Percentiles rank a stretch among this genome's conserved stretches.
Evolutionary conservation across 2,797 vertebrate species (phyloP).

Genomic region (Nannoperca australis): DNA sequence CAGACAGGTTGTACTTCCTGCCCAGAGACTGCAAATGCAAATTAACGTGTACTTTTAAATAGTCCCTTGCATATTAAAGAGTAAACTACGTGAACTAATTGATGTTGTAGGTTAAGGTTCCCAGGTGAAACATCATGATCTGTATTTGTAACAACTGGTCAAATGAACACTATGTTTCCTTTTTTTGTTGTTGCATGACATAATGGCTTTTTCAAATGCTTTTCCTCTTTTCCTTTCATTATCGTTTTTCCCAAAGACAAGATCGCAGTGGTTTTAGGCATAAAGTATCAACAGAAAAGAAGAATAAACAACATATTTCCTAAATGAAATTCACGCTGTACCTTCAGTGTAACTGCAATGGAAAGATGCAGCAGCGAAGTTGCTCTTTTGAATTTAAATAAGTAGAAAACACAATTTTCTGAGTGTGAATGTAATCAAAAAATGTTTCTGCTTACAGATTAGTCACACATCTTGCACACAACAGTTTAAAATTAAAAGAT

Average conservation of each 20-base stretch:
- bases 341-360: neutral
- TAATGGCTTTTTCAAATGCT: neutral
- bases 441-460: neutral
- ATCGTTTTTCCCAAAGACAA: neutral
- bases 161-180: neutral
- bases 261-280: neutral
- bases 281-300: neutral
- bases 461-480: neutral
- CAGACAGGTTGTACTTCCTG: neutral
- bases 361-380: neutral
- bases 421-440: neutral
- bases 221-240: neutral
- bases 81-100: constrained; percentile 4
- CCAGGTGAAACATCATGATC: neutral
- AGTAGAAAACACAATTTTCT: neutral
- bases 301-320: neutral
- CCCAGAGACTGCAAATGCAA: neutral
- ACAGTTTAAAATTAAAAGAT: neutral
- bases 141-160: neutral
- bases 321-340: neutral
- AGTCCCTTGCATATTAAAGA: constrained; percentile 1
- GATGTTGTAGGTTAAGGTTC: neutral
- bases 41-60: neutral
- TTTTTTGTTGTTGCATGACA: neutral
- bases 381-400: neutral